A percentile compares a stretch with the other conserved stretches of the same genome.
These are phyloP conservation scores for Stigmatopora argus DNA, from an alignment of 2,113 vertebrate genomes.

Conservation along the genomic window DNA sequence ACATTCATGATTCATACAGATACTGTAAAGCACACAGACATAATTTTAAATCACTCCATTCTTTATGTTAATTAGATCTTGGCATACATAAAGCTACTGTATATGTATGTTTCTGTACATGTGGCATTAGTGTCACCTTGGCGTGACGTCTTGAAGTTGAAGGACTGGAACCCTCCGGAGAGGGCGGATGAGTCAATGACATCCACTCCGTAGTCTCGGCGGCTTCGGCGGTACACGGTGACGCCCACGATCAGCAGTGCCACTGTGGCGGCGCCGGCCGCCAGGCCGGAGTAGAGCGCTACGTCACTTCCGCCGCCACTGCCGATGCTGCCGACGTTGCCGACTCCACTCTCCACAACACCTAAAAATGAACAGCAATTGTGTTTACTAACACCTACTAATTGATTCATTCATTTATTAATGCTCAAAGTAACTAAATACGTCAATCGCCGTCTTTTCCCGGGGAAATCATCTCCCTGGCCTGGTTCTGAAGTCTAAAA, in stretches of 20 bases:
- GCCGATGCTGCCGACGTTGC: background rate
- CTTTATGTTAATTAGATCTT: background rate
- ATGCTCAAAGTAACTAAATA: too few relatives aligned
- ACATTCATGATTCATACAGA: background rate
- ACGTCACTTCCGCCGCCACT: conserved; percentile 69
- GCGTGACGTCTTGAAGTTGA: conserved; percentile 95
- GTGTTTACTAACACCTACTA: background rate
- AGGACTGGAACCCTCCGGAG: conserved; percentile 94
- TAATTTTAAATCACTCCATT: background rate
- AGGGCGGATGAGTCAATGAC: conserved; percentile 96
- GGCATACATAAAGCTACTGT: background rate
- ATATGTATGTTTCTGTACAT: background rate
- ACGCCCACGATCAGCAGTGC: conserved; percentile 85
- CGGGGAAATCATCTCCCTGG: too few relatives aligned
- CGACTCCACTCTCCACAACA: conserved; percentile 75
- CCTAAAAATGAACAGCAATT: conserved; percentile 59
- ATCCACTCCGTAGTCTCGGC: conserved; percentile 96
- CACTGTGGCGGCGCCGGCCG: conserved; percentile 85
- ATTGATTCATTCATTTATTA: background rate
- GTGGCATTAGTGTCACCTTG: conserved; percentile 78
- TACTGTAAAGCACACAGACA: background rate
- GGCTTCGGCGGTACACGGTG: conserved; percentile 87
- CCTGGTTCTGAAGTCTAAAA: too few relatives aligned
- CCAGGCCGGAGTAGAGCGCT: conserved; percentile 89
- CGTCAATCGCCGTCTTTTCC: too few relatives aligned